Percentiles rank a stretch among this genome's conserved stretches.
Evolutionary conservation across 2,113 vertebrate species (phyloP).

Genomic region (Triplophysa rosa): DNA sequence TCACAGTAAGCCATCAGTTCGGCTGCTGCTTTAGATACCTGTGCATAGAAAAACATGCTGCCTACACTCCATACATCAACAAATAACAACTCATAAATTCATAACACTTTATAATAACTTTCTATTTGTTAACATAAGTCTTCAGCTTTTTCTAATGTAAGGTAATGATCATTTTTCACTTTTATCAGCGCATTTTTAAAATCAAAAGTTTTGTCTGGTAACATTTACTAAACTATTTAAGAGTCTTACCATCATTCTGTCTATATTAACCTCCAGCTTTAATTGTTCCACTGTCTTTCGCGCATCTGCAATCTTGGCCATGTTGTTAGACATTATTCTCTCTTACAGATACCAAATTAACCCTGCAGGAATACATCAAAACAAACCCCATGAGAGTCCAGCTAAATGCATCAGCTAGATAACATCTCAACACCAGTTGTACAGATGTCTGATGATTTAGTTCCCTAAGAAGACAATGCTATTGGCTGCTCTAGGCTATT

Average conservation of each 20-base stretch:
- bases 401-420: slow-evolving; percentile 20
- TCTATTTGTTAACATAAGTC: not conserved
- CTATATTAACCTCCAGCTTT: slow-evolving; percentile 89
- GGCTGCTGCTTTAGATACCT: slow-evolving; percentile 88
- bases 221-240: not conserved
- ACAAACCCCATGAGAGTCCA: slow-evolving; percentile 22
- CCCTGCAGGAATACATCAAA: slow-evolving; percentile 19
- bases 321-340: slow-evolving; percentile 88
- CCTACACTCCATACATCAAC: not conserved
- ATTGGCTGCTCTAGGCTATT: slow-evolving; percentile 1
- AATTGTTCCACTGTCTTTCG: slow-evolving; percentile 87
- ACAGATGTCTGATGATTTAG: slow-evolving; percentile 13
- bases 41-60: slow-evolving; percentile 21
- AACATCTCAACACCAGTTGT: not conserved
- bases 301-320: slow-evolving; percentile 90
- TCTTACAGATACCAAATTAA: slow-evolving; percentile 8
- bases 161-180: too few relatives aligned
- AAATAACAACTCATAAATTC: not conserved
- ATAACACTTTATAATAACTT: not conserved
- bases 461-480: slow-evolving; percentile 3
- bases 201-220: too few relatives aligned
- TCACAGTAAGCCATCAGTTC: slow-evolving; percentile 87
- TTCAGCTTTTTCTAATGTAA: too few relatives aligned
- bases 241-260: slow-evolving; percentile 84
- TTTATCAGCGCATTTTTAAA: too few relatives aligned